phyloP scores from a whole-genome alignment of 2,113 vertebrate genomes.

The Empidonax alnorum region DNA sequence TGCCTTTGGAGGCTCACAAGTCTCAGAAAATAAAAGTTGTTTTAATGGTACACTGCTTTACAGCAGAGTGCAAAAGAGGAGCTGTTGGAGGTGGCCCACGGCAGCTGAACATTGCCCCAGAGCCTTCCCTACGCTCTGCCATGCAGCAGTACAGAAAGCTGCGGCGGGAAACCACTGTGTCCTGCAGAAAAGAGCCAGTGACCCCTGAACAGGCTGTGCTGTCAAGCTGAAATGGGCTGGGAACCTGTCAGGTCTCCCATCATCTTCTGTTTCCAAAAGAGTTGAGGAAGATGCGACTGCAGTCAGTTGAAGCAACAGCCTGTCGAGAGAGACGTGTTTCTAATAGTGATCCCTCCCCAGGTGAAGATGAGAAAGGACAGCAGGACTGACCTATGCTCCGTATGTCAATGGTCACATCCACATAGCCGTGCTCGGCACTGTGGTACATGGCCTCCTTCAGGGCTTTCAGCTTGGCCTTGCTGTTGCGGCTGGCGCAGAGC shows the following conservation, averaged over 20 bases:
- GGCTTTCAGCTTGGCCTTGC: conserved; percentile 94
- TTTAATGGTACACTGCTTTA: background rate
- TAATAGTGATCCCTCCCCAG: fast-evolving
- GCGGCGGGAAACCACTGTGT: background rate
- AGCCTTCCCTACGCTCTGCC: background rate
- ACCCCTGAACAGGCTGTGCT: background rate
- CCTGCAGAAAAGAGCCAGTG: background rate
- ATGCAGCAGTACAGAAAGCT: background rate
- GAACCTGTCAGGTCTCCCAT: background rate
- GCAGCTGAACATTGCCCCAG: background rate
- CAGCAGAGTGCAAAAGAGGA: background rate
- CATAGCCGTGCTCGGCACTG: conserved; percentile 92
- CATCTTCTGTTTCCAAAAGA: background rate
- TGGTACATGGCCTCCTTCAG: conserved; percentile 98
- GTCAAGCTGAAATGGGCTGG: background rate
- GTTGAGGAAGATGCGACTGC: background rate
- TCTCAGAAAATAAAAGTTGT: background rate
- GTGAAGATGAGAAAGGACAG: background rate
- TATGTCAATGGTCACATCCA: conserved; percentile 96
- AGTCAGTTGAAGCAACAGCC: background rate
- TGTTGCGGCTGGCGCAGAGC: conserved; percentile 85
- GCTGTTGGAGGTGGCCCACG: background rate
- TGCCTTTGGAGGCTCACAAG: background rate
- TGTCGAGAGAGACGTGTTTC: fast-evolving
- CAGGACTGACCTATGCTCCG: conserved; percentile 88